These are phyloP conservation scores for Campoplex capitator DNA, from an alignment of 2,888 invertebrate species.

Conservation along the genomic window DNA sequence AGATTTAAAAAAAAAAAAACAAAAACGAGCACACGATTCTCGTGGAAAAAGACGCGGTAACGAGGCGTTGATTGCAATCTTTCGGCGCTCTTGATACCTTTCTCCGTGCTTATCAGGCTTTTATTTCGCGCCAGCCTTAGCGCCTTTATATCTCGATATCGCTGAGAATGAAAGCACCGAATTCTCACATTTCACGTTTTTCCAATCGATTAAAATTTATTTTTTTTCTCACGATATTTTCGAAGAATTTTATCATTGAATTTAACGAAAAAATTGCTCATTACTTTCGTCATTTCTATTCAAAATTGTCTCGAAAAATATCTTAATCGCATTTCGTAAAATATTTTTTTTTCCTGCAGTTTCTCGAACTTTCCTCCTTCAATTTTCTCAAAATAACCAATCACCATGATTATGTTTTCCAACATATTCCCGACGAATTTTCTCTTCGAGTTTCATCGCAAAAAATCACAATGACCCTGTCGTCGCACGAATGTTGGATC, in stretches of 20 bases:
- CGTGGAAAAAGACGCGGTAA: slow-evolving; percentile 40
- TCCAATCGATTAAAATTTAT: not conserved
- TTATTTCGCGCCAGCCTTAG: not conserved
- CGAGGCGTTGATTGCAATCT: slow-evolving; percentile 59
- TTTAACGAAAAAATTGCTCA: not conserved
- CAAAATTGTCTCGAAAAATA: too few species aligned
- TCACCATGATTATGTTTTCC: not conserved
- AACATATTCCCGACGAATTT: not conserved
- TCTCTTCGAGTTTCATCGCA: not conserved
- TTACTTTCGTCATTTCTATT: not conserved
- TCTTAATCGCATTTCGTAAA: not conserved
- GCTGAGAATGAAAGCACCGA: slow-evolving; percentile 11
- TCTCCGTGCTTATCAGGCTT: slow-evolving; percentile 35
- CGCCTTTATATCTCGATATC: not conserved
- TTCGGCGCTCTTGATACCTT: slow-evolving; percentile 40
- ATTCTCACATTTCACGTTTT: not conserved
- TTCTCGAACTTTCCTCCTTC: too few species aligned
- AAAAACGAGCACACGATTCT: slow-evolving; percentile 45
- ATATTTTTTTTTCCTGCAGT: not conserved
- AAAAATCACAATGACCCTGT: not conserved
- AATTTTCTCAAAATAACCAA: too few species aligned
- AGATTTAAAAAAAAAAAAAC: not conserved
- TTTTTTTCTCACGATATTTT: not conserved
- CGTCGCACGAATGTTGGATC: not conserved
- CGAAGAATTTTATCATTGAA: not conserved